phyloP scores from a whole-genome alignment of 2,797 vertebrate species.

The Leuciscus waleckii region DNA sequence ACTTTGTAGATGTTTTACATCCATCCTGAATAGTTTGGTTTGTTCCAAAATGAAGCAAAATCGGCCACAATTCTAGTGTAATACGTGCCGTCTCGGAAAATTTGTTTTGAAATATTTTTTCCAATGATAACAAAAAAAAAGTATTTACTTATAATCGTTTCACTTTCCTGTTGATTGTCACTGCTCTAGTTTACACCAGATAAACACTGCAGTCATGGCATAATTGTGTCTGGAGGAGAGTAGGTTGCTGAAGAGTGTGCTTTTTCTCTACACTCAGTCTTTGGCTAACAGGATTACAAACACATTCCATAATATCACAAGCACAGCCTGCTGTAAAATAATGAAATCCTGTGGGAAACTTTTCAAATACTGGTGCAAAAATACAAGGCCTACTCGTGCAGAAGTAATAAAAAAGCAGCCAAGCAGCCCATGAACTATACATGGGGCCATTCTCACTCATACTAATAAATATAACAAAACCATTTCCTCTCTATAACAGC shows the following conservation, averaged over 20 bases:
- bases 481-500: background rate
- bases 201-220: slow-evolving; percentile 19
- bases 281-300: slow-evolving; percentile 54
- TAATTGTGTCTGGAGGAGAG: slow-evolving; percentile 13
- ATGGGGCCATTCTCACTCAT: background rate
- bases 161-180: slow-evolving; percentile 23
- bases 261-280: background rate
- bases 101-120: background rate
- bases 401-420: background rate
- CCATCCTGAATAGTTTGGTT: background rate
- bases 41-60: background rate
- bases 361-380: slow-evolving; percentile 20
- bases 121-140: background rate
- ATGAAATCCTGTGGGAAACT: slow-evolving; percentile 16
- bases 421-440: background rate
- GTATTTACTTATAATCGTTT: background rate
- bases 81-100: background rate
- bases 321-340: slow-evolving; percentile 8
- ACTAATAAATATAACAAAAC: background rate
- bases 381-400: background rate
- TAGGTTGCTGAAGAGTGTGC: slow-evolving; percentile 24
- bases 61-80: background rate
- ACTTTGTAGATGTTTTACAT: background rate
- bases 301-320: slow-evolving; percentile 9
- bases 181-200: slow-evolving; percentile 27